A percentile compares a stretch with the other conserved stretches of the same genome.
Conservation (phyloP, 2,113 vertebrate genomes). For the Verasper variegatus region DNA sequence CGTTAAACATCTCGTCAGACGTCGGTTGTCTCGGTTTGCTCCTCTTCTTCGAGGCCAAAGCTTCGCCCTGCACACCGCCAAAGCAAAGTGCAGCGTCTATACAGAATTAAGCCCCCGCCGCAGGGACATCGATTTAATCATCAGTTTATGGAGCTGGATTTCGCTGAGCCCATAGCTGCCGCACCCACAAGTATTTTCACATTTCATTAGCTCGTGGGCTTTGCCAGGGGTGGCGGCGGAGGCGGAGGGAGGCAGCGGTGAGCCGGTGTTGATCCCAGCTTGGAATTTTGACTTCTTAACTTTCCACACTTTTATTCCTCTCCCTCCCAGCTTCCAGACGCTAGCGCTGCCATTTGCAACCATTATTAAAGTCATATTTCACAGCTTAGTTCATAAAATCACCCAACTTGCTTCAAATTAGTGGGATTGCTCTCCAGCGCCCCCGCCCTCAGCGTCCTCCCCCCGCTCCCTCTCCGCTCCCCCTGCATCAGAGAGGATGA, state of each 20-base stretch:
- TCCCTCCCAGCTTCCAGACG: conserved; percentile 42
- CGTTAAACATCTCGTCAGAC: conserved; percentile 73
- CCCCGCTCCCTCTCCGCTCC: neutral
- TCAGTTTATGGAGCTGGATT: conserved; percentile 77
- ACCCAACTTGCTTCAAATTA: conserved; percentile 67
- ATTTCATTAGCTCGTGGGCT: conserved; percentile 76
- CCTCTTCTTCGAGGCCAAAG: conserved; percentile 68
- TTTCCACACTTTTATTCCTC: conserved; percentile 52
- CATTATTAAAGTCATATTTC: conserved; percentile 84
- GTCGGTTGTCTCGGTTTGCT: conserved; percentile 66
- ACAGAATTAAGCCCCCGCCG: conserved; percentile 75
- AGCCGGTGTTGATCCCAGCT: conserved; percentile 43
- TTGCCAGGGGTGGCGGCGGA: conserved; percentile 75
- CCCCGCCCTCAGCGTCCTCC: neutral
- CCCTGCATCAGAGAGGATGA: conserved; percentile 11
- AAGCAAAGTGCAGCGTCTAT: conserved; percentile 51
- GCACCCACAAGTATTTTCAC: conserved; percentile 85
- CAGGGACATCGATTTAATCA: conserved; percentile 78
- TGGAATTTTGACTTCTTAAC: conserved; percentile 60
- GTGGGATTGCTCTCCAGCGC: conserved; percentile 44
- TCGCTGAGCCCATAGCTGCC: conserved; percentile 73
- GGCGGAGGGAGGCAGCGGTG: conserved; percentile 34
- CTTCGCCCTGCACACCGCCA: conserved; percentile 15
- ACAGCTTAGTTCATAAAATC: conserved; percentile 73
- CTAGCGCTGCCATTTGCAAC: conserved; percentile 70